These are phyloP conservation scores for Plumapathes pennacea DNA, from an alignment of 92 coral and sea anemone species.

Conservation along the genomic window DNA sequence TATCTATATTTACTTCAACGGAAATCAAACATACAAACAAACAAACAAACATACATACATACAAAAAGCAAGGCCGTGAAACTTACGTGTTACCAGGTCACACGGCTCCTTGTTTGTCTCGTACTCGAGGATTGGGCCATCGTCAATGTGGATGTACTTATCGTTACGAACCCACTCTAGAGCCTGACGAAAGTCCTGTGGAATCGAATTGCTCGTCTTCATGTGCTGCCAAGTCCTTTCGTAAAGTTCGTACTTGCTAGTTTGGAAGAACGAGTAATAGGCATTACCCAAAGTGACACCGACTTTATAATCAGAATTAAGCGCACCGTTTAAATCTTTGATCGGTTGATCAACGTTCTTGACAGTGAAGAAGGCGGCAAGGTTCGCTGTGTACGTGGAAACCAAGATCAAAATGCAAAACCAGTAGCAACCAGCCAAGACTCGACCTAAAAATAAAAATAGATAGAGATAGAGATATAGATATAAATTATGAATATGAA, in stretches of 20 bases:
- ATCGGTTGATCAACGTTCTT: conserved; percentile 20
- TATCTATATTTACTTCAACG: no score
- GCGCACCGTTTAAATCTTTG: conserved; percentile 30
- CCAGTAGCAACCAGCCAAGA: conserved; percentile 64
- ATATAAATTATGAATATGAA: no score
- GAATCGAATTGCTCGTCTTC: conserved; percentile 24
- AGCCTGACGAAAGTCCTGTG: conserved; percentile 22
- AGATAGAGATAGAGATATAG: neutral
- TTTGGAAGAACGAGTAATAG: conserved; percentile 35
- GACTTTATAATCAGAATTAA: conserved; percentile 39
- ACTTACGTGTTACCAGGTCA: conserved; percentile 43
- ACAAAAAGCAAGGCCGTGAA: no score
- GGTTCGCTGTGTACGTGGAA: conserved; percentile 70
- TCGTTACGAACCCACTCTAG: conserved; percentile 53
- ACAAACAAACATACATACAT: no score
- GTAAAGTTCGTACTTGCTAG: conserved; percentile 45
- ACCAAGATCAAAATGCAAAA: conserved; percentile 61
- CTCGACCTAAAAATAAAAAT: conserved; percentile 36
- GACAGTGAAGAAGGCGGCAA: conserved; percentile 64
- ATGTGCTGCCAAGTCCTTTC: conserved; percentile 46
- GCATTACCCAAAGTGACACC: conserved; percentile 45
- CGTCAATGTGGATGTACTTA: conserved; percentile 43
- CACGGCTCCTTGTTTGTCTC: conserved; percentile 52
- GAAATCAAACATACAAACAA: no score
- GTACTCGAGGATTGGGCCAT: conserved; percentile 55